Base-by-base conservation (phyloP, 2,797 vertebrate genomes). In the Myiotriccus ornatus region DNA sequence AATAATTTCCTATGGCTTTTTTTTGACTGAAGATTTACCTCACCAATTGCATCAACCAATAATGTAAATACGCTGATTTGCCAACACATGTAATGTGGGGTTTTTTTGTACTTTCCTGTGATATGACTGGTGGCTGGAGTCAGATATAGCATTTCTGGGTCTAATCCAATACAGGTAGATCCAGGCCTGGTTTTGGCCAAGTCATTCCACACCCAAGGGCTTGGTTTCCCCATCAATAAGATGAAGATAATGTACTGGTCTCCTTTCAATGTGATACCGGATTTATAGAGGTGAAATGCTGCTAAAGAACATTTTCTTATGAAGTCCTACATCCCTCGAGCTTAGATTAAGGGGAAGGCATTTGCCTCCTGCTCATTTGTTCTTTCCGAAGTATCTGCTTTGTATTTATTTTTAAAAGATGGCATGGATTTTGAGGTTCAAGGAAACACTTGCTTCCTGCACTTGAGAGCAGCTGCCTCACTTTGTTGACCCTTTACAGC, bases 381-480 rank as follows among this genome's bases (percentile, higher is more conserved):
- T 95, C 47, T 74, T 82, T 69, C 63, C 73, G 47, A 86, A 90
- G 9, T 67, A 65, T 22, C 65, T 76, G 52, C 39, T 87, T 90
- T 87, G 32, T 68, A 19, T 84, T 82, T 84, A 78, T 79, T 95
- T 93, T 79, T 89, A 94, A 90, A 90, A 93, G 43, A 43, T 15
- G 12, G 32, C 32, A 71, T 57, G 59, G 74, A 80, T 87, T 89
- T 60, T 84, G 88, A 94, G 39, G 25, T 73, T 90, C 22, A 84
- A 73, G 50, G 24, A 71, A 91, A 71, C 12, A 21, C 24, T 84
- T 3, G 1, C 37, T 87, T 87, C 60, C 71, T 67, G 74, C 47
- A 14, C 52, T 70, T 57, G 43, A 60, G 43, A 91, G 68, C 68
- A 77, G 41, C 71, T 85, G 1, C 56, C 53, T 84, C 20, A 14